These are phyloP conservation scores for Scortum barcoo DNA, from an alignment of 2,113 vertebrate genomes.

Conservation along the genomic window DNA sequence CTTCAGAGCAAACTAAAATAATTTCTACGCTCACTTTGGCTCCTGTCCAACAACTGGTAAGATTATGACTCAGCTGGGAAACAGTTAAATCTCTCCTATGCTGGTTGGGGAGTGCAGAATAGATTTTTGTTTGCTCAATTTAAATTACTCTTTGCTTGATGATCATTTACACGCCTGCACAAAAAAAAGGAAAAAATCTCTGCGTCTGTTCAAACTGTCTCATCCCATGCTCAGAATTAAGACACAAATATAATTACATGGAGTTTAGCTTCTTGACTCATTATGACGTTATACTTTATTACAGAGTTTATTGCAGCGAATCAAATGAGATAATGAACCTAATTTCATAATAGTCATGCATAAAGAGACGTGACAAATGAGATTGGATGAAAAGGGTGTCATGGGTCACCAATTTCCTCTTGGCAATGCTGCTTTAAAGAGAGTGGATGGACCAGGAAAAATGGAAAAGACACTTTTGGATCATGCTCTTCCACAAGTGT, in stretches of 20 bases:
- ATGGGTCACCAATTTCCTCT: conserved; percentile 25
- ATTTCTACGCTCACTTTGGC: not conserved
- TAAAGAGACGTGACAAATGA: conserved; percentile 36
- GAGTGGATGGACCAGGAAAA: conserved; percentile 5
- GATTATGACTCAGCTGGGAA: not conserved
- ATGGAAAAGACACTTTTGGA: conserved; percentile 6
- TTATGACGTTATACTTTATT: not conserved
- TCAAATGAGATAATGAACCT: conserved; percentile 30
- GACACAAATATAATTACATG: not conserved
- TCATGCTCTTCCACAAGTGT: not conserved
- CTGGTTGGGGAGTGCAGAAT: not conserved
- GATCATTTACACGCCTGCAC: not conserved
- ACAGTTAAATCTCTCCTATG: not conserved
- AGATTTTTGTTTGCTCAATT: not conserved
- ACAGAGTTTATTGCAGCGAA: conserved; percentile 18
- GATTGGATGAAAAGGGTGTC: conserved; percentile 13
- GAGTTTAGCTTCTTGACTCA: not conserved
- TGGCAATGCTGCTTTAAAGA: conserved; percentile 4
- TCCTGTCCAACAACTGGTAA: not conserved
- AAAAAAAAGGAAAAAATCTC: not conserved
- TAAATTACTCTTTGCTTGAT: not conserved
- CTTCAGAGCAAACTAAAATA: not conserved
- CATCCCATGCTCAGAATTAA: not conserved
- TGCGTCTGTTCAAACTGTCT: not conserved
- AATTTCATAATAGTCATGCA: conserved; percentile 29